Percentiles rank a stretch among this genome's conserved stretches.
phyloP scores from a whole-genome alignment of 1,140 invertebrate genomes.

The Bombus haemorrhoidalis region DNA sequence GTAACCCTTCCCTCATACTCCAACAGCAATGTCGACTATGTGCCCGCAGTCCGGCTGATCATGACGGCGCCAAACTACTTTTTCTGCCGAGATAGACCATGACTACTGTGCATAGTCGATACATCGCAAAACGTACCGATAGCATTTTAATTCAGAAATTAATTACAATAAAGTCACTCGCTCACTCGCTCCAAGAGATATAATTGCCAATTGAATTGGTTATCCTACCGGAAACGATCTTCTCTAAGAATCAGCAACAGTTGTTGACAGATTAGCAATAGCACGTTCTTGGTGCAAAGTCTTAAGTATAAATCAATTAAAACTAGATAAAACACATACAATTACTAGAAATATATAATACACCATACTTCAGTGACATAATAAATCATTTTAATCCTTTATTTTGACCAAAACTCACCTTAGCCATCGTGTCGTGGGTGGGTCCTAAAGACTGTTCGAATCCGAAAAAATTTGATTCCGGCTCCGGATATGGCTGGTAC shows the following conservation, averaged over 20 bases:
- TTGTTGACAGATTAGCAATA: constrained; percentile 38
- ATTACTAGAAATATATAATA: not conserved
- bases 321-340: not conserved
- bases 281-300: not conserved
- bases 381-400: not conserved
- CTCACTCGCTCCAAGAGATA: not conserved
- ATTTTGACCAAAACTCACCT: constrained; percentile 53
- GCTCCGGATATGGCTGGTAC: not conserved
- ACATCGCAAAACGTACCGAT: too few species aligned
- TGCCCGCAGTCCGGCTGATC: constrained; percentile 42
- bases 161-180: not conserved
- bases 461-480: constrained; percentile 30
- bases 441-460: constrained; percentile 47
- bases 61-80: constrained; percentile 51
- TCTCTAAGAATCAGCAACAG: constrained; percentile 40
- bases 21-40: not conserved
- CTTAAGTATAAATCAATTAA: not conserved
- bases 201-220: not conserved
- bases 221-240: not conserved
- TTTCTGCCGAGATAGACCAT: constrained; percentile 41
- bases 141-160: not conserved
- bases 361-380: too few species aligned
- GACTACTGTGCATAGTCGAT: constrained; percentile 24
- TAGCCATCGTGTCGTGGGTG: constrained; percentile 65
- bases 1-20: not conserved